These are phyloP conservation scores for Sebastes taczanowskii DNA, from an alignment of 2,797 vertebrate species.

Conservation along the genomic window DNA sequence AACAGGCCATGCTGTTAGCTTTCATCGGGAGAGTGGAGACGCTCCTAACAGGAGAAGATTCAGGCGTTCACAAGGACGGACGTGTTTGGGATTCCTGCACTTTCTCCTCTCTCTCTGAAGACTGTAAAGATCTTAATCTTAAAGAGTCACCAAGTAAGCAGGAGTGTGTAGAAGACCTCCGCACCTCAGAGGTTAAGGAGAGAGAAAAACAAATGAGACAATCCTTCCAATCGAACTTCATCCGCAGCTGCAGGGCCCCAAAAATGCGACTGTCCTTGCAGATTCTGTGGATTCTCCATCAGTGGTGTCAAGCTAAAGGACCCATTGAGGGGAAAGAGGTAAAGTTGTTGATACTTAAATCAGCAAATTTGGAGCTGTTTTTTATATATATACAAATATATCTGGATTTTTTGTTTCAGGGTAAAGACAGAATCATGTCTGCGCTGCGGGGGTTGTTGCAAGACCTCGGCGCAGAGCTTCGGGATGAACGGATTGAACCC, in stretches of 20 bases:
- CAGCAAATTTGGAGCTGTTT: neutral
- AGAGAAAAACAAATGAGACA: constrained; percentile 36
- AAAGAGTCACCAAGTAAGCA: constrained; percentile 23
- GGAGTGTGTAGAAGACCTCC: constrained; percentile 50
- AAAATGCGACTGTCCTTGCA: constrained; percentile 89
- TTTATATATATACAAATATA: neutral
- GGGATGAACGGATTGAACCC: constrained; percentile 28
- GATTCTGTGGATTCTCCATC: constrained; percentile 92
- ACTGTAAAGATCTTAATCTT: neutral
- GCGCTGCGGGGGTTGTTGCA: constrained; percentile 62
- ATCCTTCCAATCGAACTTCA: constrained; percentile 15
- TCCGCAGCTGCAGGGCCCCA: constrained; percentile 73
- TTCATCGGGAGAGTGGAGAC: constrained; percentile 86
- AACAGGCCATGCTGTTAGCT: constrained; percentile 88
- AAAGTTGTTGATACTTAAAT: constrained; percentile 11
- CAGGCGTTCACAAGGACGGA: constrained; percentile 67
- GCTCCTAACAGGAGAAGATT: constrained; percentile 61
- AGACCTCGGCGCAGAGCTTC: constrained; percentile 58
- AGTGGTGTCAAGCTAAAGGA: constrained; percentile 87
- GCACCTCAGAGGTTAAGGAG: constrained; percentile 42
- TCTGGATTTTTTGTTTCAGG: constrained; percentile 33
- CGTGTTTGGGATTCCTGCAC: constrained; percentile 60
- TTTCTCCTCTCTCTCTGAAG: constrained; percentile 44
- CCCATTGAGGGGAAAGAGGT: constrained; percentile 87
- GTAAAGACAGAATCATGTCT: constrained; percentile 45